phyloP scores from a whole-genome alignment of 1,140 invertebrate genomes.

The Drosophila funebris region DNA sequence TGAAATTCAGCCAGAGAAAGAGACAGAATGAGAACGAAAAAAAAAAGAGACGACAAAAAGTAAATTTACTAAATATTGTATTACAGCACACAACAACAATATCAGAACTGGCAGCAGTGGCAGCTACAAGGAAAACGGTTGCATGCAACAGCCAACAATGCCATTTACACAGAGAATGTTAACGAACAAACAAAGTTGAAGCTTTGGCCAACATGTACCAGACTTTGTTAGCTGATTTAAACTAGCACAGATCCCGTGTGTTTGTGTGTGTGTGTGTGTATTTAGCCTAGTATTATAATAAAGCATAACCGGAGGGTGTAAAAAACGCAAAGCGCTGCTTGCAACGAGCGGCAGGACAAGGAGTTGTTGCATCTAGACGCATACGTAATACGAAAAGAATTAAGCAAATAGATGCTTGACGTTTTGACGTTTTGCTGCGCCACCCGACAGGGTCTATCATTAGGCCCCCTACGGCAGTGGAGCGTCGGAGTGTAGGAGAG shows the following conservation, averaged over 20 bases:
- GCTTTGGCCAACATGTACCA: constrained; percentile 24
- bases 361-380: constrained; percentile 11
- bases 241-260: constrained; percentile 33
- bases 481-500: not conserved
- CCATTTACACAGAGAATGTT: constrained; percentile 56
- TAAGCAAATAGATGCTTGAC: constrained; percentile 79
- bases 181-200: constrained; percentile 76
- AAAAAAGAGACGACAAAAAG: constrained; percentile 21
- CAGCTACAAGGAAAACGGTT: constrained; percentile 26
- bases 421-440: constrained; percentile 74
- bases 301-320: constrained; percentile 29
- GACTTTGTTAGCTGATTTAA: constrained; percentile 69
- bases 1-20: constrained; percentile 55
- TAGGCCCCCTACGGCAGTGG: constrained; percentile 38
- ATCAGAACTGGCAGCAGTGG: not conserved
- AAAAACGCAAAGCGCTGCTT: constrained; percentile 4
- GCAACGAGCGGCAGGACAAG: constrained; percentile 16
- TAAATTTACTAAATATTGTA: constrained; percentile 65
- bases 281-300: constrained; percentile 54
- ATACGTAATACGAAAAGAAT: constrained; percentile 19
- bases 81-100: constrained; percentile 40
- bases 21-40: not conserved
- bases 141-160: constrained; percentile 68
- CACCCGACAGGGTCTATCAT: constrained; percentile 63
- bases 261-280: constrained; percentile 9